phyloP scores from a whole-genome alignment of 2,888 invertebrate genomes.

The Taphrorychus bicolor region DNA sequence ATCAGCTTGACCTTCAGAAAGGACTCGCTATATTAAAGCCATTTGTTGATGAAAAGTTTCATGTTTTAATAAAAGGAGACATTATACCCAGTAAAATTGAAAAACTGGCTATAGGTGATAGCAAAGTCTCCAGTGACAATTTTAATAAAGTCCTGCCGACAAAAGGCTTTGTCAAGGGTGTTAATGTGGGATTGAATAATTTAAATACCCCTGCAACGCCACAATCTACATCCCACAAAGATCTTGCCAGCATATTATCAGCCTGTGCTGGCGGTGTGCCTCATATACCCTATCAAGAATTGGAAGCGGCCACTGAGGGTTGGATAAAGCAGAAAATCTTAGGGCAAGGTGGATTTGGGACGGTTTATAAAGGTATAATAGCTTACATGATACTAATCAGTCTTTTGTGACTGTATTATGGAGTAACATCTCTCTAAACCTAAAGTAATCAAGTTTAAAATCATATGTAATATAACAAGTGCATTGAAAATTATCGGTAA shows the following conservation, averaged over 20 bases:
- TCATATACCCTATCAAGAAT: constrained; percentile 77
- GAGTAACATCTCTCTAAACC: too few species aligned
- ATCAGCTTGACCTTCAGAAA: constrained; percentile 76
- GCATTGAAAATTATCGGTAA: too few species aligned
- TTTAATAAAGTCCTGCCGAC: constrained; percentile 17
- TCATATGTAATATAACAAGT: too few species aligned
- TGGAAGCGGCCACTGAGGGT: constrained; percentile 77
- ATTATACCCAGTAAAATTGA: constrained; percentile 13
- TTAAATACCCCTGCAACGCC: constrained; percentile 20
- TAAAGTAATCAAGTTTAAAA: background rate
- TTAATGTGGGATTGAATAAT: background rate
- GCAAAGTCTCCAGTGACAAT: constrained; percentile 21
- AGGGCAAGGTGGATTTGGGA: constrained; percentile 92
- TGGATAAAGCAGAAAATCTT: constrained; percentile 77
- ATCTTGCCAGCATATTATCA: constrained; percentile 53
- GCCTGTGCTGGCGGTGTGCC: constrained; percentile 56
- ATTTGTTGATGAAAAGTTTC: constrained; percentile 71
- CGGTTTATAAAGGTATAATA: constrained; percentile 82
- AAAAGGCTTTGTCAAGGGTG: constrained; percentile 42
- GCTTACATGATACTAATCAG: too few species aligned
- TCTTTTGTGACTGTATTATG: too few species aligned
- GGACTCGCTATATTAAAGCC: constrained; percentile 75
- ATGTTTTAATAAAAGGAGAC: constrained; percentile 63
- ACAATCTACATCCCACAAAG: constrained; percentile 44
- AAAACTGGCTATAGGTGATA: constrained; percentile 17